Base-by-base conservation (phyloP, 2,888 invertebrate genomes). In the Troides helena region DNA sequence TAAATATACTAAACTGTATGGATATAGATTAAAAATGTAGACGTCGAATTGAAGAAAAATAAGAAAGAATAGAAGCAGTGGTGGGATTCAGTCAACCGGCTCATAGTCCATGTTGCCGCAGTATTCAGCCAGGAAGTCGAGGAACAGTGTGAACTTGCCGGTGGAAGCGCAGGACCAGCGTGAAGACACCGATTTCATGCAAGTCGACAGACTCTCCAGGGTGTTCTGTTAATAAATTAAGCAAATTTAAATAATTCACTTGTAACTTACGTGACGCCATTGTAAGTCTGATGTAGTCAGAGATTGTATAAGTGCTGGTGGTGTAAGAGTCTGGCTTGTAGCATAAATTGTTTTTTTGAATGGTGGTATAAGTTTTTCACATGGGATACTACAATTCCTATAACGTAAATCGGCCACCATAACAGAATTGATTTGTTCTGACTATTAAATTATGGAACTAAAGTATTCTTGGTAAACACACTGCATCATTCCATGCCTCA, bases 41-140 rank as follows among this genome's bases (percentile, higher is more conserved):
- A 21, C 39, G n/a, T 18, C 39, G 14, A 39, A 57, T n/a, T 36
- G 25, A 50, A 12, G 8, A 59, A 21, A 30, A 12, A 53, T 53
- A 2, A 18, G 14, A 10, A 14, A n/a, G 12, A 30, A n/a, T 64
- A 6, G 17, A 36, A 6, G 6, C 43, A 59, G 39, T 14, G 36
- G 4, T 50, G 39, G 10, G 1, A 18, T 39, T 72, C 56, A 77
- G 23, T 75, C 74, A 14, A 74, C 62, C 25, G 82, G 79, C 2
- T 88, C 87, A 71, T 84, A 85, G 71, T 89, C 90, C 86, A 92
- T 86, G 39, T 92, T 85, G 0, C 87, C 88, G 69, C 92, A 92
- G 75, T 84, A 93, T 43, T 92, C 92, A 0, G 92, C 87, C 17
- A 93, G 70, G 72, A 93, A 92, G 67, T 91, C 91, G 0, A 93